Evolutionary conservation across 2,797 vertebrate genomes (phyloP), one percentile per base, ranked within the genome.

Genomic region (Staurois parvus): DNA sequence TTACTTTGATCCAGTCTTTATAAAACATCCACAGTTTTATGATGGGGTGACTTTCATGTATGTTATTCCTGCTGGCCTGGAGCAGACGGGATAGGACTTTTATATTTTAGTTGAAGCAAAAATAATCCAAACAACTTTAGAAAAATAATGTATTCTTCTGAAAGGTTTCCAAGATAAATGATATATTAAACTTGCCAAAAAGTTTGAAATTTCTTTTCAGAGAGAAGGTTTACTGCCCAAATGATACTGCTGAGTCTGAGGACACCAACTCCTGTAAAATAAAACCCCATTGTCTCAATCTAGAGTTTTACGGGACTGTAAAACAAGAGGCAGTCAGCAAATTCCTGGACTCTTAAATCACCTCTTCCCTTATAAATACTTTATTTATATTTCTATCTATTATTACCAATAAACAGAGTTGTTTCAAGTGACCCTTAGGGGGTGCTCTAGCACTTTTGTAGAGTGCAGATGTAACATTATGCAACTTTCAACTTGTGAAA

Each of bases 271-370:
- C 24, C 21, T 34, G 42, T 29, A 37, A 66, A 79, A 17, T 3
- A 8, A 26, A 34, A 45, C 34, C 42, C 45, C 21, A 24, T 56
- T 17, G 78, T 32, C 30, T 28, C 26, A 42, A 4, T 42, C 9
- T 24, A n/a, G 28, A 32, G 3, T 70, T 37, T 56, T 34, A 70
- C 37, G 24, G 17, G 40, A 45, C 19, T 52, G 45, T 70, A 80
- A 79, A 79, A 24, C 77, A 48, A 30, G 29, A 11, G 21, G 12
- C 19, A 56, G 67, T 80, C 78, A 70, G 67, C 78, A 70, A 34
- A 79, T 79, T 79, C 78, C 78, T 30, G 17, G 42, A 26, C 40
- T 42, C 37, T 79, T 68, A 68, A 45, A 79, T 79, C 77, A 34
- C 30, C 29, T 29, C 37, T 52, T 17, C 28, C 42, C 8, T 26